Percentiles rank a stretch among this genome's conserved stretches.
Conservation (phyloP, 2,797 vertebrate genomes). For the Prionace glauca region DNA sequence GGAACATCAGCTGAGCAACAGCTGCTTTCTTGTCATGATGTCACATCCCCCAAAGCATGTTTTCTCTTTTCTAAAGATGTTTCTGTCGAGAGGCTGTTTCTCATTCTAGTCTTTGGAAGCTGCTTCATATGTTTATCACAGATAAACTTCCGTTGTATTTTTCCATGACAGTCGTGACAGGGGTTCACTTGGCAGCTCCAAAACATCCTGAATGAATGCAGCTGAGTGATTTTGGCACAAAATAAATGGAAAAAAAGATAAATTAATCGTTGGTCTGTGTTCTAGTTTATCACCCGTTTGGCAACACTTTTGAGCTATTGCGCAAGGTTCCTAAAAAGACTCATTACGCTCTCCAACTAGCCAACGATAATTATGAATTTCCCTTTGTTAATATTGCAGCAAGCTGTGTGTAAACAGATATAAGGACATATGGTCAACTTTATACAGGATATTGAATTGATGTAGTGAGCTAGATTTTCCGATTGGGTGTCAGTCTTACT, state of each 20-base stretch:
- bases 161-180: constrained; percentile 27
- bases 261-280: constrained; percentile 23
- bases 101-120: neutral
- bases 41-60: constrained; percentile 3
- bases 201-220: constrained; percentile 41
- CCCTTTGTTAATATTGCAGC: neutral
- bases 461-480: neutral
- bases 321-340: constrained; percentile 19
- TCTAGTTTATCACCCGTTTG: constrained; percentile 8
- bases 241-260: constrained; percentile 46
- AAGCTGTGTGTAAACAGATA: neutral
- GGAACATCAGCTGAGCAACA: constrained; percentile 11
- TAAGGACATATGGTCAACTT: neutral
- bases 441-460: constrained; percentile 19
- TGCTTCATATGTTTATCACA: constrained; percentile 31
- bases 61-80: constrained; percentile 17
- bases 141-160: constrained; percentile 33
- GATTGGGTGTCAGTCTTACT: neutral
- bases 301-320: neutral
- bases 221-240: constrained; percentile 52
- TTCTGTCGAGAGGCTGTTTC: constrained; percentile 16
- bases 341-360: neutral
- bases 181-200: constrained; percentile 21
- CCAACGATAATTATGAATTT: neutral
- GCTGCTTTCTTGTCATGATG: constrained; percentile 17